Base-by-base conservation (phyloP, 2,113 vertebrate genomes). In the Atractosteus spatula region DNA sequence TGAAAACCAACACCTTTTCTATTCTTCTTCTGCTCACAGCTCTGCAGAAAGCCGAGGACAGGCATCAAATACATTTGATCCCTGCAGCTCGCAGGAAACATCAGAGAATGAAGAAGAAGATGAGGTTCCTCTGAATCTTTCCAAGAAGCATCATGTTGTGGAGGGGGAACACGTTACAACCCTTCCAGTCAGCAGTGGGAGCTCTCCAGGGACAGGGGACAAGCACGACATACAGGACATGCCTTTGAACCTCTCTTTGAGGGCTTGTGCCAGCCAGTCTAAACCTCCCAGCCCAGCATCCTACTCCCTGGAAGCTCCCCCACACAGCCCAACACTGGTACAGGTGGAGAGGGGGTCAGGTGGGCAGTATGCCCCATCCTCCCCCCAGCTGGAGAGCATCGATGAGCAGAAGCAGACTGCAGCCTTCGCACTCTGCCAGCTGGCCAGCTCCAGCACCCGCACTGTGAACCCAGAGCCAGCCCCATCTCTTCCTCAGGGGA, bases 331-430 rank as follows among this genome's bases (percentile, higher is more conserved):
- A 1, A 7, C 75, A 64, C 76, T 13, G 0, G 41, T 13, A 42
- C 1, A 17, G 0, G 77, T 81, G n/a, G 61, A 42, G 0, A 72
- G 79, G 68, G 17, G 3, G 51, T n/a, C 71, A 0, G 14, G 62
- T 6, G 71, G 14, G 17, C 57, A 79, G 59, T 61, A 42, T 0
- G 4, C 80, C 71, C 55, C 61, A 29, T 61, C 65, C 3, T 71
- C 69, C 0, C 76, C 78, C 1, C 71, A 78, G 0, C 10, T 82
- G 13, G 78, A 71, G 6, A 84, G 85, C 0, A 88, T 90, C 29
- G 96, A 97, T 0, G 95, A 94, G 69, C 94, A 96, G 84, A 95
- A 97, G 80, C 95, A 96, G 83, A 95, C 92, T 0, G 97, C 97
- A 0, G 97, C 97, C 0, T 92, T 99, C 51, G 96, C 97, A 0